Base-by-base conservation (phyloP, 2,888 invertebrate species). In the Chloroclystis v-ata region DNA sequence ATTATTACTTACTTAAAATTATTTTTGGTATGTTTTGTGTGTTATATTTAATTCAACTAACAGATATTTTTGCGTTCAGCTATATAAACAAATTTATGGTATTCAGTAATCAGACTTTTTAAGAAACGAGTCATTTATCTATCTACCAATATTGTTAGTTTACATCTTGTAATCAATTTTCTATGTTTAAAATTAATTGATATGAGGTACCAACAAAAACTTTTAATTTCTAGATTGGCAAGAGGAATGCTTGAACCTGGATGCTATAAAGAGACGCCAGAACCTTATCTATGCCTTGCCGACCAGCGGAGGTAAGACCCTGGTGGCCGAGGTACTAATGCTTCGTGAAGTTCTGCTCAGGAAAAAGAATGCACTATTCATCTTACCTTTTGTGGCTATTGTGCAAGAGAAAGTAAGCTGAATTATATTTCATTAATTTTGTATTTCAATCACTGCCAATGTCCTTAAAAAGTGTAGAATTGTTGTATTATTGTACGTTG, bases 231-330 rank as follows among this genome's bases (percentile, higher is more conserved):
- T 67, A 97, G 97, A 95, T 59, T 98, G 98, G 98, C 98, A 99
- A 85, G 90, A 94, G 60, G 96, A 97, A 80, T 98, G 98, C 72
- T 83, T 98, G 3, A 92, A 90, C 50, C 84, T 97, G 28, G 89
- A 91, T n/a, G 93, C 95, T 1, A 89, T 97, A 14, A 82, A 89
- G 48, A 78, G 91, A 8, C 90, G 93, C 29, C 89, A 89, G 55
- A 99, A 99, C 84, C 89, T 98, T 32, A 93, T 99, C 50, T 97
- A 98, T 70, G 95, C 97, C 0, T 78, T 98, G 30, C 98, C 99
- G 0, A 99, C 98, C 0, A 97, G 98, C 70, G 98, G 98, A 1
- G 99, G 98, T 0, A 99, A 99, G 87, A 99, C 99, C 1, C 84
- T 99, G 20, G 97, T 99, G 8, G 98, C 99, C 0, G 99, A 99